These are phyloP conservation scores for Allophyes oxyacanthae DNA, from an alignment of 2,888 invertebrate species.

Conservation along the genomic window DNA sequence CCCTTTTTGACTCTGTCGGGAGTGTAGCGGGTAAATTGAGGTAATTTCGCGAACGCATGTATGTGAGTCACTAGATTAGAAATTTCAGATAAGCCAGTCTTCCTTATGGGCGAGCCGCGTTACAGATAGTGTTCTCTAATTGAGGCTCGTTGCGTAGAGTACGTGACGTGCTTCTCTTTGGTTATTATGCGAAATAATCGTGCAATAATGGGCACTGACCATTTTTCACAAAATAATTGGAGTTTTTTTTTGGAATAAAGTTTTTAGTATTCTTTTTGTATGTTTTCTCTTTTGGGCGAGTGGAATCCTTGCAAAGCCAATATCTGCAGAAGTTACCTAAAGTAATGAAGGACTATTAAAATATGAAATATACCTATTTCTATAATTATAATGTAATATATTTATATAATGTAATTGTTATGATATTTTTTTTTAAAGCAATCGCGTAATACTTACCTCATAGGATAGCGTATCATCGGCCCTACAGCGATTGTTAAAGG, in stretches of 20 bases:
- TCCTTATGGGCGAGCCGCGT: slow-evolving; percentile 81
- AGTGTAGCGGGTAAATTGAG: slow-evolving; percentile 54
- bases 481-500: too few species aligned
- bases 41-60: slow-evolving; percentile 74
- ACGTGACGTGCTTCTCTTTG: slow-evolving; percentile 77
- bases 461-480: too few species aligned
- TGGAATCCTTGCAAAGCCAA: too few species aligned
- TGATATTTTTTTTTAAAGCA: too few species aligned
- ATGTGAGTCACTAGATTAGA: slow-evolving; percentile 82
- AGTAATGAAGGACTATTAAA: too few species aligned
- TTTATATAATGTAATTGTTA: too few species aligned
- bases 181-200: slow-evolving; percentile 63
- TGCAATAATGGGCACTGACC: slow-evolving; percentile 59
- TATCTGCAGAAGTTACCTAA: too few species aligned
- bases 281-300: not conserved
- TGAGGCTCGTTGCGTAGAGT: slow-evolving; percentile 66
- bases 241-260: slow-evolving; percentile 24
- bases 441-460: too few species aligned
- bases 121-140: slow-evolving; percentile 77
- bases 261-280: slow-evolving; percentile 4
- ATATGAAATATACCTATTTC: too few species aligned
- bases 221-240: slow-evolving; percentile 58
- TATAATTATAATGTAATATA: too few species aligned
- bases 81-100: slow-evolving; percentile 79
- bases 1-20: slow-evolving; percentile 57